Percentiles rank a stretch among this genome's conserved stretches.
phyloP scores from a whole-genome alignment of 1,140 invertebrate species.

The Agrilus planipennis region DNA sequence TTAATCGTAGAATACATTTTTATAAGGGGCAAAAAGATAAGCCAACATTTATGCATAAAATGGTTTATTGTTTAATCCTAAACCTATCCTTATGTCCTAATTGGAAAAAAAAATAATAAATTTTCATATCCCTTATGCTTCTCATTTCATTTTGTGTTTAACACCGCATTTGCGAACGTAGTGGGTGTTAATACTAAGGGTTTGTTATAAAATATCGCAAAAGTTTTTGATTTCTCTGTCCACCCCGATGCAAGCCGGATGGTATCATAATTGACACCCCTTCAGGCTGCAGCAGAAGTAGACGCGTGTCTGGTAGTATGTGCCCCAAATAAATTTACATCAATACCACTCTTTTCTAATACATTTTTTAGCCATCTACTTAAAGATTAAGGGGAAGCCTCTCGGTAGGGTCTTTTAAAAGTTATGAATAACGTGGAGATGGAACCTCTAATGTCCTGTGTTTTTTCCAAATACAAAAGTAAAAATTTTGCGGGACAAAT shows the following conservation, averaged over 20 bases:
- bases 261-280: slow-evolving; percentile 16
- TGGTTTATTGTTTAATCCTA: no score
- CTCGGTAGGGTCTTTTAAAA: slow-evolving; percentile 15
- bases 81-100: no score
- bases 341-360: slow-evolving; percentile 14
- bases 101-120: no score
- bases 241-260: slow-evolving; percentile 21
- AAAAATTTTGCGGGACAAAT: not conserved
- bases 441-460: not conserved
- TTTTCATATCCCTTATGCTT: no score
- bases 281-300: slow-evolving; percentile 10
- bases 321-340: slow-evolving; percentile 14
- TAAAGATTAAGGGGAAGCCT: slow-evolving; percentile 17
- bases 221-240: slow-evolving; percentile 17
- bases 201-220: slow-evolving; percentile 22
- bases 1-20: no score
- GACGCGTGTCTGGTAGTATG: slow-evolving; percentile 22
- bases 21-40: no score
- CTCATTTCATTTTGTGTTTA: no score
- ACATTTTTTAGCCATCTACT: slow-evolving; percentile 20
- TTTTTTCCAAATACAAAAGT: slow-evolving; percentile 1
- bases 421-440: slow-evolving; percentile 14
- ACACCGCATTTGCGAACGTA: no score
- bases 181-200: no score
- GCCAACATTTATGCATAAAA: no score